These are phyloP conservation scores for Lates calcarifer DNA, from an alignment of 2,113 vertebrate species.

Conservation along the genomic window DNA sequence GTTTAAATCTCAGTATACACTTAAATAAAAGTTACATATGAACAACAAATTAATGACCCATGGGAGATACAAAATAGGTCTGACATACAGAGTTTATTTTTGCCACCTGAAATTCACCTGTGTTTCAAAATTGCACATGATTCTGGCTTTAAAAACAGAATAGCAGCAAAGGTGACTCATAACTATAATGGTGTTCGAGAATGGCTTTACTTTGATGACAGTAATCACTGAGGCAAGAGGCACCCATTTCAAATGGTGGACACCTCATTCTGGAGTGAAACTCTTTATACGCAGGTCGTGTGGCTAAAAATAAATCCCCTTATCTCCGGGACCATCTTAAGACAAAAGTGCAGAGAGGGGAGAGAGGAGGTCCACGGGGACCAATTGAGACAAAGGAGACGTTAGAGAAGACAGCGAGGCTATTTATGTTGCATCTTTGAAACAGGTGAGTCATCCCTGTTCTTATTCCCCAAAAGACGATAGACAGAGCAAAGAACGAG, in stretches of 20 bases:
- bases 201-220: not conserved
- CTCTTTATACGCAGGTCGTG: not conserved
- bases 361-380: slow-evolving; percentile 5
- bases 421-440: slow-evolving; percentile 49
- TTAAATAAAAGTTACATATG: no score
- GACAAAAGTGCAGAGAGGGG: slow-evolving; percentile 16
- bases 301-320: slow-evolving; percentile 47
- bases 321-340: slow-evolving; percentile 5
- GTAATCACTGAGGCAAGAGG: not conserved
- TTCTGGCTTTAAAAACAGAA: not conserved
- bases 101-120: not conserved
- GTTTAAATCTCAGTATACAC: no score
- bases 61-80: not conserved
- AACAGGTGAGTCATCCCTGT: slow-evolving; percentile 55
- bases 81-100: not conserved
- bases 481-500: not conserved
- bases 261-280: slow-evolving; percentile 1
- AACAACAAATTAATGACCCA: not conserved
- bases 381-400: slow-evolving; percentile 8
- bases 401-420: slow-evolving; percentile 4
- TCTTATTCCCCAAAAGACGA: not conserved
- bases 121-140: not conserved
- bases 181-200: not conserved
- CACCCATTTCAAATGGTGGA: not conserved
- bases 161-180: slow-evolving; percentile 14